Conservation (phyloP, 2,888 invertebrate species). For the Pherbina coryleti region DNA sequence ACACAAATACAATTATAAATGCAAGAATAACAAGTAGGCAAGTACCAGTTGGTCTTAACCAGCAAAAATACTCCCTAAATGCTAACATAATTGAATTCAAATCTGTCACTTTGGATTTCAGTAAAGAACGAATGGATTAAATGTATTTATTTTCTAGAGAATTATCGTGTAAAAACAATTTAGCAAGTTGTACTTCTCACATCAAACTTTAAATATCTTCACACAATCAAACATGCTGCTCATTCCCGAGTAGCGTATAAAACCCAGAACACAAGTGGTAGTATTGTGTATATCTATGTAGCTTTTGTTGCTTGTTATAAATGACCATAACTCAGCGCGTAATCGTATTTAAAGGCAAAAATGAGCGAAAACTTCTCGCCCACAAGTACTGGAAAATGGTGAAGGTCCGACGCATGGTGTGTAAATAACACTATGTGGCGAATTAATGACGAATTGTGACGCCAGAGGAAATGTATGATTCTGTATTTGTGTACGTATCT, state of each 20-base stretch:
- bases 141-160: too few species aligned
- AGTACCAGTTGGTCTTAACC: too few species aligned
- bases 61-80: too few species aligned
- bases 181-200: too few species aligned
- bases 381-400: not conserved
- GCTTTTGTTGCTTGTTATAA: not conserved
- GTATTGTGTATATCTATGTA: not conserved
- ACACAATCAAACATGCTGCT: not conserved
- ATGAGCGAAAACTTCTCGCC: not conserved
- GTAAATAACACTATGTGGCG: not conserved
- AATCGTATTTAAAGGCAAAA: constrained; percentile 1
- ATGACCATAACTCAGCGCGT: not conserved
- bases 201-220: too few species aligned
- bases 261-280: not conserved
- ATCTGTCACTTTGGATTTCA: too few species aligned
- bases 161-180: too few species aligned
- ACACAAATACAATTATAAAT: not conserved
- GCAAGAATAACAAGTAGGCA: not conserved
- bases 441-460: not conserved
- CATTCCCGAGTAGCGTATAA: not conserved
- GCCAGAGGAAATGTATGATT: not conserved
- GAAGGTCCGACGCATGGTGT: not conserved
- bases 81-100: too few species aligned
- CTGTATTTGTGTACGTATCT: not conserved
- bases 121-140: too few species aligned